Conservation (phyloP, 2,888 invertebrate genomes). For the Cheilosia urbana region DNA sequence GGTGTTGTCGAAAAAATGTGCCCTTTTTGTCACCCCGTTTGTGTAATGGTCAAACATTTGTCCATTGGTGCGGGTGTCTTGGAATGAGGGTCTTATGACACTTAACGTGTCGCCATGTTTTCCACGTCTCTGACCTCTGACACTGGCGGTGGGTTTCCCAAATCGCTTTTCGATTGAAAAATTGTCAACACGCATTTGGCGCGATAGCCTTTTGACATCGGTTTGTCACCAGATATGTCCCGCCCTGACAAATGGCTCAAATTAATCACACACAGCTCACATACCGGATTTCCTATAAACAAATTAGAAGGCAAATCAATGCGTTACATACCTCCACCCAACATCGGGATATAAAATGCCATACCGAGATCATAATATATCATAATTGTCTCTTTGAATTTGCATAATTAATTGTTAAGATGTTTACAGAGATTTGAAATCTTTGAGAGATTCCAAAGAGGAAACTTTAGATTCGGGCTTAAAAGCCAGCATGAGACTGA, state of each 20-base stretch:
- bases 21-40: slow-evolving; percentile 70
- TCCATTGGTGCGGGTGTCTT: slow-evolving; percentile 40
- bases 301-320: slow-evolving; percentile 23
- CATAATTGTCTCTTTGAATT: slow-evolving; percentile 56
- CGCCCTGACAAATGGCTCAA: slow-evolving; percentile 30
- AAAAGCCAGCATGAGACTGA: slow-evolving; percentile 52
- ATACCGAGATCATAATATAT: slow-evolving; percentile 42
- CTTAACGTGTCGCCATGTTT: slow-evolving; percentile 40
- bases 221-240: slow-evolving; percentile 27
- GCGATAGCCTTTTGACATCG: slow-evolving; percentile 53
- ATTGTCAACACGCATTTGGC: slow-evolving; percentile 56
- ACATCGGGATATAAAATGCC: slow-evolving; percentile 14
- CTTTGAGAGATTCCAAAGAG: neutral
- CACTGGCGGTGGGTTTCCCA: slow-evolving; percentile 38
- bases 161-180: slow-evolving; percentile 65
- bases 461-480: slow-evolving; percentile 17
- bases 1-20: slow-evolving; percentile 54
- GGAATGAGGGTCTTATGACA: slow-evolving; percentile 33
- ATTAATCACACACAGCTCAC: slow-evolving; percentile 18
- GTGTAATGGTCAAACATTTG: slow-evolving; percentile 62
- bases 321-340: slow-evolving; percentile 7
- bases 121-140: slow-evolving; percentile 37
- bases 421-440: neutral
- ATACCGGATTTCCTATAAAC: neutral
- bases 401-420: slow-evolving; percentile 61